These are phyloP conservation scores for Illadopsis cleaveri DNA, from an alignment of 2,113 vertebrate genomes.

Conservation along the genomic window DNA sequence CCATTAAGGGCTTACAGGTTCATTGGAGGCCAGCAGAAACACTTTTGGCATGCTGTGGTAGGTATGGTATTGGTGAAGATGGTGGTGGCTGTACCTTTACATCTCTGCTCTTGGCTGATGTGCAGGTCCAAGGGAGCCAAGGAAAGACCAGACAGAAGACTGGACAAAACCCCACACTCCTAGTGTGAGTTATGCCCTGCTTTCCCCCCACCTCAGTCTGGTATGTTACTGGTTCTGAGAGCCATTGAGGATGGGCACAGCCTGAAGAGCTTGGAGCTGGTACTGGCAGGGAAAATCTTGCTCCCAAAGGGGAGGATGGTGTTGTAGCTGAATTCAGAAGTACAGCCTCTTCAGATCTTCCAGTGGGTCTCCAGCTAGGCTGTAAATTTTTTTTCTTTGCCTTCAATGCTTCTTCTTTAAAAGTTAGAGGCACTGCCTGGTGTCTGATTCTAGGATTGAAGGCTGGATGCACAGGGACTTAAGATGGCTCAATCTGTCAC, in stretches of 20 bases:
- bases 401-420: neutral
- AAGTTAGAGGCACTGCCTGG: neutral
- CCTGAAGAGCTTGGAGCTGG: neutral
- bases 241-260: neutral
- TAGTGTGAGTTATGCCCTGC: neutral
- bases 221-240: neutral
- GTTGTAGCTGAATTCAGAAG: neutral
- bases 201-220: neutral
- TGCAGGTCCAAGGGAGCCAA: neutral
- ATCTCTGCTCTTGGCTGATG: neutral
- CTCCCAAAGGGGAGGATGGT: neutral
- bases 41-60: neutral
- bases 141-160: neutral
- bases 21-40: neutral
- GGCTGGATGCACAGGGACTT: neutral
- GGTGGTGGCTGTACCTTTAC: neutral
- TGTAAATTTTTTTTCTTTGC: neutral
- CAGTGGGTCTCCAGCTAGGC: neutral
- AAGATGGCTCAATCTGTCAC: neutral
- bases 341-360: neutral
- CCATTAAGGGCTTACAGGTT: neutral
- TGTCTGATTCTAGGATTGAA: neutral
- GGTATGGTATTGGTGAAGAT: neutral
- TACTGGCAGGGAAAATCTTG: neutral
- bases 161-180: neutral